Evolutionary conservation across 2,888 invertebrate genomes (phyloP).

Genomic region (Agrilus biguttatus): DNA sequence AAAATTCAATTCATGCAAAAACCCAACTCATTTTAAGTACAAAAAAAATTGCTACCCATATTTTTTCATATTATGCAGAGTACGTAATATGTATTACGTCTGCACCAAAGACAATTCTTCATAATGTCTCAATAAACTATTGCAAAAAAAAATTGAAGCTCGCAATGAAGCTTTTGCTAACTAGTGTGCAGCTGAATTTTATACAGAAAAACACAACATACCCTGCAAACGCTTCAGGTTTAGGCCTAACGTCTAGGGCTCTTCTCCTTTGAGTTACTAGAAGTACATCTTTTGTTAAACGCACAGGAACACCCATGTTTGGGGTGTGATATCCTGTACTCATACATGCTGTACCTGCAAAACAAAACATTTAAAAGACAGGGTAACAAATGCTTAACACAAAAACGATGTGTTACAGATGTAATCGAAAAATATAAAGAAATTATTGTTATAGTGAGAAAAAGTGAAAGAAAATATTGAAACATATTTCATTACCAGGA

Average conservation of each 20-base stretch:
- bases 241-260: constrained; percentile 45
- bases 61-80: too few relatives aligned
- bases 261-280: constrained; percentile 64
- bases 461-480: too few relatives aligned
- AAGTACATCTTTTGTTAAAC: constrained; percentile 67
- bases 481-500: constrained; percentile 18
- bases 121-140: background rate
- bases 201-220: constrained; percentile 28
- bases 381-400: background rate
- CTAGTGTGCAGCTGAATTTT: constrained; percentile 3
- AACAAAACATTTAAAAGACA: background rate
- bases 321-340: constrained; percentile 34
- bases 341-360: constrained; percentile 27
- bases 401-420: too few relatives aligned
- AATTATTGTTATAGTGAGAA: too few relatives aligned
- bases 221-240: constrained; percentile 53
- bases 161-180: too few relatives aligned
- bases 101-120: too few relatives aligned
- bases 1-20: too few relatives aligned
- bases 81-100: too few relatives aligned
- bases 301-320: constrained; percentile 30
- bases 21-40: too few relatives aligned
- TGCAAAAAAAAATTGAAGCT: constrained; percentile 5
- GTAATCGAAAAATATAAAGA: too few relatives aligned
- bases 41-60: too few relatives aligned